A percentile compares a stretch with the other conserved stretches of the same genome.
phyloP scores from a whole-genome alignment of 1,140 invertebrate species.

The Drosophila jambulina region DNA sequence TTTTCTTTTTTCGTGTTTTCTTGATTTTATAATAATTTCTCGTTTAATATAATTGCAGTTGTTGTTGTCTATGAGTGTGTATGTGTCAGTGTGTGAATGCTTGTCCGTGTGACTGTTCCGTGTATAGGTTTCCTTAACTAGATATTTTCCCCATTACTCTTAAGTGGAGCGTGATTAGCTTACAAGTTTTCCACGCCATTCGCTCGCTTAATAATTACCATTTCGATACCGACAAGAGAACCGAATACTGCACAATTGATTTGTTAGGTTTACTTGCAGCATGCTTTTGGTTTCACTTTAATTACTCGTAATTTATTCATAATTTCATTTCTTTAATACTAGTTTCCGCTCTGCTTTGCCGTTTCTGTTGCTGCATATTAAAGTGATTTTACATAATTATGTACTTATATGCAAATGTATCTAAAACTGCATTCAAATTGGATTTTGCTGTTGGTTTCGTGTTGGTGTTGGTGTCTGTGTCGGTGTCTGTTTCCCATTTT shows the following conservation, averaged over 20 bases:
- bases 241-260: constrained; percentile 45
- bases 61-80: constrained; percentile 50
- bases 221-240: constrained; percentile 38
- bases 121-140: constrained; percentile 71
- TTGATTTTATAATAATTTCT: constrained; percentile 77
- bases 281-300: constrained; percentile 53
- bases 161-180: constrained; percentile 35
- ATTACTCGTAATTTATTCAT: constrained; percentile 79
- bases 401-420: constrained; percentile 80
- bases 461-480: constrained; percentile 27
- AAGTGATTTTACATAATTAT: constrained; percentile 83
- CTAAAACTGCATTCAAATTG: constrained; percentile 69
- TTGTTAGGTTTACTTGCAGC: constrained; percentile 47
- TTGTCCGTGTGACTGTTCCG: constrained; percentile 30
- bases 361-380: constrained; percentile 62
- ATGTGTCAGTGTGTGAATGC: constrained; percentile 39
- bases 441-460: constrained; percentile 23
- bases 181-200: constrained; percentile 52
- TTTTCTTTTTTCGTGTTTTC: constrained; percentile 71
- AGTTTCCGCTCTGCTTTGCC: constrained; percentile 50
- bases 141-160: constrained; percentile 51
- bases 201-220: constrained; percentile 31
- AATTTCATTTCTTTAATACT: constrained; percentile 74
- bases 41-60: constrained; percentile 82
- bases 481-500: constrained; percentile 45